These are phyloP conservation scores for Dryobota labecula DNA, from an alignment of 2,888 invertebrate genomes.

Conservation along the genomic window DNA sequence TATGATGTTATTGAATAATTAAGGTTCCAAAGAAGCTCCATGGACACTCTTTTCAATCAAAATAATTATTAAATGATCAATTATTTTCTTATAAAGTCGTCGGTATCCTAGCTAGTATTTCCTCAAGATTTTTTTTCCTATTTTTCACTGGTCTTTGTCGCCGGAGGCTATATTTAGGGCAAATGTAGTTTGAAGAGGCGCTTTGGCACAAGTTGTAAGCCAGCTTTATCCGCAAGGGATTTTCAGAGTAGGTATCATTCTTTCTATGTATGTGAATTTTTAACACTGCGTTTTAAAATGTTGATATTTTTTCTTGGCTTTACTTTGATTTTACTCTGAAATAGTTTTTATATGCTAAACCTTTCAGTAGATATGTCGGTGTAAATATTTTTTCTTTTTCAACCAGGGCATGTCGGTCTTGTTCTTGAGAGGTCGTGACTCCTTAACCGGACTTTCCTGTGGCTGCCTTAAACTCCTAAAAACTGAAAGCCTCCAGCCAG, in stretches of 20 bases:
- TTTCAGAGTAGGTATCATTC: constrained; percentile 36
- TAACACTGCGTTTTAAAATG: constrained; percentile 5
- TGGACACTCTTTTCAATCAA: not conserved
- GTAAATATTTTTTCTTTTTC: too few species aligned
- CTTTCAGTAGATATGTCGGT: too few species aligned
- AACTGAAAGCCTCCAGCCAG: too few species aligned
- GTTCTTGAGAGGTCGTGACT: too few species aligned
- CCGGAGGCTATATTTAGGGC: constrained; percentile 27
- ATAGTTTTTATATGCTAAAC: too few species aligned
- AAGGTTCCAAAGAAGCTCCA: not conserved
- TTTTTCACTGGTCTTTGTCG: constrained; percentile 10
- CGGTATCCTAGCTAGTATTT: not conserved
- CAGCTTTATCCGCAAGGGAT: constrained; percentile 28
- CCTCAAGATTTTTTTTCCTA: not conserved
- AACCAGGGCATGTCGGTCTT: too few species aligned
- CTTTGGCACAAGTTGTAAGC: constrained; percentile 36
- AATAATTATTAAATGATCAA: not conserved
- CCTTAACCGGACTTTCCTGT: too few species aligned
- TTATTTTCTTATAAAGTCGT: not conserved
- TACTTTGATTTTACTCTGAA: too few species aligned
- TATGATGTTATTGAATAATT: constrained; percentile 4
- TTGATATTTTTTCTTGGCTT: too few species aligned
- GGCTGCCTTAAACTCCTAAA: too few species aligned
- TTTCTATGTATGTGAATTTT: constrained; percentile 20
- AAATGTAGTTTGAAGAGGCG: constrained; percentile 42